A percentile compares a stretch with the other conserved stretches of the same genome.
These are phyloP conservation scores for Philereme vetulata DNA, from an alignment of 2,888 invertebrate genomes.

Conservation along the genomic window DNA sequence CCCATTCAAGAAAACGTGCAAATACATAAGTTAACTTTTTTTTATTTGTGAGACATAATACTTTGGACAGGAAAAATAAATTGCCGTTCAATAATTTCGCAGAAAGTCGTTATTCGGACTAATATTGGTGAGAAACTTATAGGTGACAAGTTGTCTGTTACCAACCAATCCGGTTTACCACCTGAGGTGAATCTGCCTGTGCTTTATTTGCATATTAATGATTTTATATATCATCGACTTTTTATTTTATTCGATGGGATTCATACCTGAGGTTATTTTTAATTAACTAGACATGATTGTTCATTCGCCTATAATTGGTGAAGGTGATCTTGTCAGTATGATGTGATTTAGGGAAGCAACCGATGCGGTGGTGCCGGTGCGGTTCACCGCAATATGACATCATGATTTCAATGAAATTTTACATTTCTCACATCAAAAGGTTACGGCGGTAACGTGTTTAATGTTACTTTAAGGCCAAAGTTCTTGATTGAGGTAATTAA, in stretches of 20 bases:
- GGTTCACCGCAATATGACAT: conserved; percentile 30
- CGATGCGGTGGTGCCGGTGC: neutral
- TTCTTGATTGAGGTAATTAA: conserved; percentile 34
- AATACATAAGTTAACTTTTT: conserved; percentile 5
- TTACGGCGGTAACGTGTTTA: conserved; percentile 29
- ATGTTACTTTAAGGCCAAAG: conserved; percentile 23
- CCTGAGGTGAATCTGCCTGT: conserved; percentile 68
- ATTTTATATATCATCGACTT: conserved; percentile 61
- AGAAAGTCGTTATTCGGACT: conserved; percentile 57
- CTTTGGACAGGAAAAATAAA: conserved; percentile 32
- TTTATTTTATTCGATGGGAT: conserved; percentile 53
- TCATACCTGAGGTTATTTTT: conserved; percentile 40
- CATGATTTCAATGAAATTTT: conserved; percentile 25
- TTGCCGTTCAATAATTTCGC: conserved; percentile 36
- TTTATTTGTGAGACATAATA: conserved; percentile 18
- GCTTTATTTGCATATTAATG: conserved; percentile 74
- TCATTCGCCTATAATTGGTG: conserved; percentile 17
- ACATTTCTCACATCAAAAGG: conserved; percentile 33
- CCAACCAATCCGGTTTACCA: conserved; percentile 77
- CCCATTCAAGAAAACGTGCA: conserved; percentile 12
- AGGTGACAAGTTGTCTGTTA: conserved; percentile 77
- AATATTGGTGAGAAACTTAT: conserved; percentile 51
- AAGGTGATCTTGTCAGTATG: conserved; percentile 19
- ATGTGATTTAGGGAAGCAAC: conserved; percentile 22
- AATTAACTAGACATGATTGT: conserved; percentile 41